Base-by-base conservation (phyloP, 2,888 invertebrate genomes). In the Eristalis arbustorum region DNA sequence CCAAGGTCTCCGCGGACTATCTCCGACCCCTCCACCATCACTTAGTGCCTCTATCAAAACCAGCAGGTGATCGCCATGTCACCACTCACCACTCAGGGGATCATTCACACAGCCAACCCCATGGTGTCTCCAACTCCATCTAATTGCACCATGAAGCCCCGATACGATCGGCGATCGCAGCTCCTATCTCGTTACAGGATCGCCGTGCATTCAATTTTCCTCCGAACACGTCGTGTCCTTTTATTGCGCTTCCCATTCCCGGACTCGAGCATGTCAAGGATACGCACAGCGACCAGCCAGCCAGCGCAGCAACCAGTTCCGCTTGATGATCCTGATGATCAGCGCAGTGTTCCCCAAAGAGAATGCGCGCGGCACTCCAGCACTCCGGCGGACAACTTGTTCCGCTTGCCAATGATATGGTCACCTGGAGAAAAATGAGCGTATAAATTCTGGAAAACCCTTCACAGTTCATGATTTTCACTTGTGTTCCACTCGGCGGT, bases 371-470 rank as follows among this genome's bases (percentile, higher is more conserved):
- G 40, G 56, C 22, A 28, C 69, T 63, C 49, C 71, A 31, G 14
- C n/a, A n/a, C n/a, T 57, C 81, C 63, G 42, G 57, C 66, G 34
- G 85, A 76, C 77, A 81, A 81, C 85, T 85, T 85, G 85, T 85
- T 85, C 85, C 85, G 85, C 85, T 85, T 85, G 81, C 85, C 85
- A 85, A 85, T 85, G 85, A 85, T 85, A 85, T 85, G 85, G 85
- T 85, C 85, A 85, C 85, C 85, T 85, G 85, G 85, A 85, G 81
- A 81, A 84, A 84, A 84, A 85, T 81, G 81, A 85, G 81, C 85
- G 85, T 81, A 85, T 85, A 85, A 85, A 85, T 85, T 85, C 61
- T 85, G 85, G 85, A 85, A 85, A 85, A 85, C 85, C 77, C 73
- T 85, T 85, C 85, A 85, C 85, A 85, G 85, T 85, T 85, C 85